These are phyloP conservation scores for Aphaenogaster ashmeadi DNA, from an alignment of 1,140 invertebrate species.

Conservation along the genomic window DNA sequence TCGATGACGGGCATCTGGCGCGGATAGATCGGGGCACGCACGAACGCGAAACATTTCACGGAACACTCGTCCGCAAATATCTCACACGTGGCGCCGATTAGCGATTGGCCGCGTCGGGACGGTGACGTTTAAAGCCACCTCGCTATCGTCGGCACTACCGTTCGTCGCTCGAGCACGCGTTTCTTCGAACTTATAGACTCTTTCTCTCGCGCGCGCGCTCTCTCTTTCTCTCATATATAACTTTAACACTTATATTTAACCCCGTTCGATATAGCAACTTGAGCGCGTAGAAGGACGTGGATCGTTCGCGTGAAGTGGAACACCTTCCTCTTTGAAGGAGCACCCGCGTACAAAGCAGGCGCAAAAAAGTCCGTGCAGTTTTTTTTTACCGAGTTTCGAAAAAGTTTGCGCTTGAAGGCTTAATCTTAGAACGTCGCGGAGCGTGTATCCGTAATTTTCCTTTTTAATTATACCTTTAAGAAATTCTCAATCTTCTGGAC, in stretches of 20 bases:
- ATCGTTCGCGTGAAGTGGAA: conserved; percentile 49
- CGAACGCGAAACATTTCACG: conserved; percentile 4
- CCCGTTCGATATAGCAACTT: conserved; percentile 21
- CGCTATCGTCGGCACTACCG: neutral
- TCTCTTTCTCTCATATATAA: conserved; percentile 8
- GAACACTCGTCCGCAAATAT: conserved; percentile 61
- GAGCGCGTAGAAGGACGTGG: conserved; percentile 1
- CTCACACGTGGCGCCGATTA: conserved; percentile 71
- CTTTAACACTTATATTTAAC: conserved; percentile 57
- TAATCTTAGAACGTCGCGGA: neutral
- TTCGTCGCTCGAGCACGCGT: neutral
- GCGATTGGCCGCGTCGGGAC: neutral
- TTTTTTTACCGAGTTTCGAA: conserved; percentile 4
- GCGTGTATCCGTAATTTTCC: too few species aligned
- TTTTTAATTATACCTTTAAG: conserved; percentile 6
- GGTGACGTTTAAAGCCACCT: neutral
- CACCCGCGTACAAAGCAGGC: neutral
- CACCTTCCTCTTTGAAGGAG: conserved; percentile 41
- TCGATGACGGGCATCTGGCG: neutral
- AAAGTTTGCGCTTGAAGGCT: neutral
- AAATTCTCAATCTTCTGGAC: neutral
- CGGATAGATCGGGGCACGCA: neutral
- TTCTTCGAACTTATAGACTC: conserved; percentile 55
- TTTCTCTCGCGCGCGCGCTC: neutral
- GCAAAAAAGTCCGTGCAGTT: neutral